Conservation (phyloP, 2,797 vertebrate species). For the Mus caroli region DNA sequence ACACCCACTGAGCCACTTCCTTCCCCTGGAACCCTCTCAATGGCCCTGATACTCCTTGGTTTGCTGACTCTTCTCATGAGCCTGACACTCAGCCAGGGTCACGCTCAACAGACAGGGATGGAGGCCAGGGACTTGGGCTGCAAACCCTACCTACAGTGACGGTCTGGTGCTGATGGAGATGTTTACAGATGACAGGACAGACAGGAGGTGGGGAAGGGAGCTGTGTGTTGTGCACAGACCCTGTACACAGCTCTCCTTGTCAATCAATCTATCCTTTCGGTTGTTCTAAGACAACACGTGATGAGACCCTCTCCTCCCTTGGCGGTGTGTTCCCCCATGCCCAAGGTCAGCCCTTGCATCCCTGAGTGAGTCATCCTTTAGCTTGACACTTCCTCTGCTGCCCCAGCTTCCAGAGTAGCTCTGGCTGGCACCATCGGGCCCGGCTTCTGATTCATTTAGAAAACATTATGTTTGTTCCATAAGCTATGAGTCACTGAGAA, state of each 20-base stretch:
- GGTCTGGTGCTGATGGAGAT: background rate
- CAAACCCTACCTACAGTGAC: background rate
- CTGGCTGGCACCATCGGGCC: too few relatives aligned
- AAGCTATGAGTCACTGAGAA: background rate
- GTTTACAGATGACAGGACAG: background rate
- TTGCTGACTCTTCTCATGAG: too few relatives aligned
- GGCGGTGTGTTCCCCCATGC: background rate
- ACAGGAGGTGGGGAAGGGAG: background rate
- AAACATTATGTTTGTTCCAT: background rate
- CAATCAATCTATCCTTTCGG: background rate
- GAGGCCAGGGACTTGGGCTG: background rate
- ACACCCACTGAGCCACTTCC: fast-evolving
- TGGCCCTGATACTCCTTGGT: too few relatives aligned
- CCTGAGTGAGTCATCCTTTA: background rate
- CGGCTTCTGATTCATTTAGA: background rate
- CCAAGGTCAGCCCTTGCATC: too few relatives aligned
- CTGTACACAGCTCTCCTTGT: background rate
- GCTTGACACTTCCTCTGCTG: background rate
- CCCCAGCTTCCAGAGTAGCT: background rate
- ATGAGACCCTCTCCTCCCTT: background rate
- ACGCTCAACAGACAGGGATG: background rate
- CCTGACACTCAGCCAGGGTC: background rate
- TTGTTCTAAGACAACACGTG: background rate
- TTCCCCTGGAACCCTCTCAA: background rate
- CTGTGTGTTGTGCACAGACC: background rate